Base-by-base conservation (phyloP, 2,797 vertebrate species). In the Coranthus polyacanthus region DNA sequence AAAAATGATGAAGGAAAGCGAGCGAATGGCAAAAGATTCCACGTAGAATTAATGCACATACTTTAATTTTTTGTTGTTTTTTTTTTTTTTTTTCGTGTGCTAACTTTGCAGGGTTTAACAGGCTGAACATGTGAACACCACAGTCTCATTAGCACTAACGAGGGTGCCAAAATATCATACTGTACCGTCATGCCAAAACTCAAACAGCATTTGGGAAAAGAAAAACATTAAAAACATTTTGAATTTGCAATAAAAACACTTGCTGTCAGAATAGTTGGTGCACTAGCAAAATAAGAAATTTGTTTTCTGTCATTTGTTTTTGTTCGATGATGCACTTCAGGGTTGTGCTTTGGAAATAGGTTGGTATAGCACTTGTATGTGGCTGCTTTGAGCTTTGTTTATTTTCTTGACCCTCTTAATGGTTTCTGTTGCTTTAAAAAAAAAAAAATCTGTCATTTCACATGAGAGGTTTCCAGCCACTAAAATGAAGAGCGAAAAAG, bases 61-160 rank as follows among this genome's bases (percentile, higher is more conserved):
- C n/a, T n/a, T n/a, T n/a, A n/a, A n/a, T n/a, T n/a, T n/a, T n/a
- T n/a, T n/a, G n/a, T n/a, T n/a, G n/a, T n/a, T n/a, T 79, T 47
- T 68, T 58, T 63, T 24, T 47, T 36, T 57, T 60, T 57, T 13
- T 67, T 68, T 56, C 36, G 55, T 69, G 38, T 20, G 43, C 54
- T 53, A 51, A 29, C 26, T 29, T 29, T 29, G 26, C 26, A 29
- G 26, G 5, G 29, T 51, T 63, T 51, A 53, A 43, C 2, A 68
- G 20, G 26, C 43, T 55, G 37, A 36, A 54, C 18, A 66, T 18
- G 43, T 26, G 22, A 22, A 55, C 29, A 64, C 20, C 5, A 46
- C 43, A 68, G 47, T 58, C 52, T 82, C 68, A 74, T 76, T 74
- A 81, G 57, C 37, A 20, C 69, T 81, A 78, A 77, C 79, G 57